Conservation (phyloP, 2,113 vertebrate genomes). For the Athene noctua region DNA sequence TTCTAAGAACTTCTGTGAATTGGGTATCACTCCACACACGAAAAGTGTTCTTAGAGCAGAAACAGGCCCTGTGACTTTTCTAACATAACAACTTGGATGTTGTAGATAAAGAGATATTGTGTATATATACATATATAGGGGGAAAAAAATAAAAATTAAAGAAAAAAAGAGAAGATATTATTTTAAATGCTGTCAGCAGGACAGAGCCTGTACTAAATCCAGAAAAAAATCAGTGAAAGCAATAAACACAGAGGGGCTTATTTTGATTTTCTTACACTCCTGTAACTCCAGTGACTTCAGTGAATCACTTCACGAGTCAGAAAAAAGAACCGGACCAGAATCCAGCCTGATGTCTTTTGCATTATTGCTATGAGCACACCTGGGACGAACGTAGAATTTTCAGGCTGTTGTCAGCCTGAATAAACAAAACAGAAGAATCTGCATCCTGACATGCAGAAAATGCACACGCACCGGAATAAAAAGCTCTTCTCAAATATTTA, state of each 20-base stretch:
- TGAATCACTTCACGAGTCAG: background rate
- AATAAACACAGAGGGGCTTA: background rate
- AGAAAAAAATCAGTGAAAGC: background rate
- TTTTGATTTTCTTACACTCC: background rate
- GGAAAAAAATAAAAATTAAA: rapidly evolving
- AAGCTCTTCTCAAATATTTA: background rate
- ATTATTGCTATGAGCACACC: background rate
- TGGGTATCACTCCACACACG: background rate
- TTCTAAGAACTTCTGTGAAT: background rate
- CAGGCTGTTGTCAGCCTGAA: background rate
- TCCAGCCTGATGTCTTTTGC: background rate
- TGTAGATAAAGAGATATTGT: background rate
- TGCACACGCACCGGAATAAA: background rate
- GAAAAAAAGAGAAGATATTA: background rate
- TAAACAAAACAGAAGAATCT: background rate
- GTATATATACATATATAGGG: background rate
- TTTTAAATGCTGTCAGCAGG: background rate
- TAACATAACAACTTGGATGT: background rate
- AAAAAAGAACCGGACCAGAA: background rate
- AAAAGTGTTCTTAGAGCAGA: background rate
- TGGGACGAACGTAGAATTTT: background rate
- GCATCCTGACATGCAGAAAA: background rate
- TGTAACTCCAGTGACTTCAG: background rate
- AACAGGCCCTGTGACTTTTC: background rate
- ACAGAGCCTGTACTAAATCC: background rate